Percentiles rank a stretch among this genome's conserved stretches.
phyloP scores from a whole-genome alignment of 2,797 vertebrate genomes.

The Microtus obscurus region DNA sequence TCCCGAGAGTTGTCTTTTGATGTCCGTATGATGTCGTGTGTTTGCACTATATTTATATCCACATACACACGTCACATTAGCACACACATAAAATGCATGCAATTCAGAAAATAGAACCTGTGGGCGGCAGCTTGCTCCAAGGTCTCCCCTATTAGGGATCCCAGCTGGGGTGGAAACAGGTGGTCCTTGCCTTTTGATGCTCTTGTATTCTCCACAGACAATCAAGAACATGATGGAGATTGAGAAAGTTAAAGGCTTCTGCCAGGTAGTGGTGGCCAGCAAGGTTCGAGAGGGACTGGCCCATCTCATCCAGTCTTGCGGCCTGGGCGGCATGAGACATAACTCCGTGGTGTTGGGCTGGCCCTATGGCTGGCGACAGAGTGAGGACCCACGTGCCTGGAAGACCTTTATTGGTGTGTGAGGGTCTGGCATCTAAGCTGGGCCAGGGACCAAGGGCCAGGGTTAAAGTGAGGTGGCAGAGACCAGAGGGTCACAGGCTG shows the following conservation, averaged over 20 bases:
- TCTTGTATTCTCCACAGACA: conserved; percentile 89
- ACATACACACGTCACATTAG: too few relatives aligned
- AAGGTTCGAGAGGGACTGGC: conserved; percentile 96
- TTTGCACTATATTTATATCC: neutral
- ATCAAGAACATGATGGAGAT: conserved; percentile 99
- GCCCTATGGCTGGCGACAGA: conserved; percentile 99
- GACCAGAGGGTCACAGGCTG: conserved; percentile 31
- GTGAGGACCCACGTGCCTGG: conserved; percentile 98
- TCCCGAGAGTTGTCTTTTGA: neutral
- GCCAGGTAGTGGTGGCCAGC: conserved; percentile 95
- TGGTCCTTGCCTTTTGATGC: conserved; percentile 35
- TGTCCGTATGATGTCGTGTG: neutral
- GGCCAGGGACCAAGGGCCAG: neutral
- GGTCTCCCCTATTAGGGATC: neutral
- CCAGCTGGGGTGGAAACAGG: neutral
- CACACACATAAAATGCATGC: neutral
- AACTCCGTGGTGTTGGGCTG: conserved; percentile 98
- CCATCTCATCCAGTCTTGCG: conserved; percentile 98
- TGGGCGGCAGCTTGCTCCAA: neutral
- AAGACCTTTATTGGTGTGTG: conserved; percentile 97
- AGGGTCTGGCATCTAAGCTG: conserved; percentile 20
- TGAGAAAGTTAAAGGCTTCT: conserved; percentile 98
- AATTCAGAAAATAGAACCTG: neutral
- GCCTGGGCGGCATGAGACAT: conserved; percentile 98
- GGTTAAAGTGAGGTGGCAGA: neutral